Percentiles rank a stretch among this genome's conserved stretches.
phyloP scores from a whole-genome alignment of 2,113 vertebrate species.

The Pachycephala philippinensis region DNA sequence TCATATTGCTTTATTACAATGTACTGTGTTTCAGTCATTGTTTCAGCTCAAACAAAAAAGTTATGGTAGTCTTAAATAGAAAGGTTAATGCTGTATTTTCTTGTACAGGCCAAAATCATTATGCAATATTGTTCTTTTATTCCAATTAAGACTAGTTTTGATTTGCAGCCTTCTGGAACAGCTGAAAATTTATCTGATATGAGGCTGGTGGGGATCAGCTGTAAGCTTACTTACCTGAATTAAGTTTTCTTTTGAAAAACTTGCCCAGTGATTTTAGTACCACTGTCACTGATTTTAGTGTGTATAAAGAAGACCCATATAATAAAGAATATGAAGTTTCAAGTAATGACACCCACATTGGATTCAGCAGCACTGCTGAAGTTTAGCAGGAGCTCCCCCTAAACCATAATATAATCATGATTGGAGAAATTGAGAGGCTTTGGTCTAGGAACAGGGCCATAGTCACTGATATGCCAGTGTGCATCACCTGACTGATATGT shows the following conservation, averaged over 20 bases:
- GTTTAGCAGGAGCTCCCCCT: background rate
- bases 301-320: background rate
- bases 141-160: background rate
- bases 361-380: background rate
- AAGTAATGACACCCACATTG: background rate
- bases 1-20: background rate
- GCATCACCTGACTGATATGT: background rate
- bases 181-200: background rate
- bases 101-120: background rate
- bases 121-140: background rate
- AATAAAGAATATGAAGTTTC: background rate
- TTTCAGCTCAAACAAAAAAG: background rate
- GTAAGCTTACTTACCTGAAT: background rate
- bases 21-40: background rate
- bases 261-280: background rate
- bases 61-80: background rate
- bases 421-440: background rate
- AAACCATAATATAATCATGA: background rate
- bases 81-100: background rate
- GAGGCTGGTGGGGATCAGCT: background rate
- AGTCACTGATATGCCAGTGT: background rate
- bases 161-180: background rate
- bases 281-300: background rate
- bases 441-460: background rate
- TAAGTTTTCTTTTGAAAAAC: background rate